Conservation (phyloP, 2,797 vertebrate genomes). For the Hybognathus amarus region DNA sequence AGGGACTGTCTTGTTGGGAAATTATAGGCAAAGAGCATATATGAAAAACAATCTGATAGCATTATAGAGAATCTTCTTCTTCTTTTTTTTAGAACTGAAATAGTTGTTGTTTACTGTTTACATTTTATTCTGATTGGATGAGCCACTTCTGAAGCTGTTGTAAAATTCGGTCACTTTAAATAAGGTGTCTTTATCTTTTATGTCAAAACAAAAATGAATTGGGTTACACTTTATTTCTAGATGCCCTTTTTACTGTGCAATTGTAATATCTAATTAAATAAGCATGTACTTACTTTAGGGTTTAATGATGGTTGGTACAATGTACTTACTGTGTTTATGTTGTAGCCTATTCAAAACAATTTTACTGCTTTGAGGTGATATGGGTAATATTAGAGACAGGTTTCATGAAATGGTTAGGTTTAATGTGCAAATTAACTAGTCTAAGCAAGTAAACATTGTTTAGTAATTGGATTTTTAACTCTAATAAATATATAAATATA, state of each 20-base stretch:
- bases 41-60: conserved; percentile 20
- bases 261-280: background rate
- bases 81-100: background rate
- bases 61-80: background rate
- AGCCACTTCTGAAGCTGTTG: background rate
- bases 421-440: background rate
- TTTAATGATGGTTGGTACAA: background rate
- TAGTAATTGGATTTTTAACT: background rate
- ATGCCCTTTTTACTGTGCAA: background rate
- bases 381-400: background rate
- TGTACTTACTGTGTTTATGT: background rate
- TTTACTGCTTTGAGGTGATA: background rate
- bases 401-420: background rate
- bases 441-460: background rate
- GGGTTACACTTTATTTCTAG: background rate
- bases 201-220: too few relatives aligned
- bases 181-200: too few relatives aligned
- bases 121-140: background rate
- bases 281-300: background rate
- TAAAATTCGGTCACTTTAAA: background rate
- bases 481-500: too few relatives aligned
- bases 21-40: conserved; percentile 31
- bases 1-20: conserved; percentile 56
- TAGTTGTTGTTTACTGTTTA: background rate
- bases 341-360: too few relatives aligned